Evolutionary conservation across 1,140 invertebrate species (phyloP).

Genomic region (Zaprionus davidi): DNA sequence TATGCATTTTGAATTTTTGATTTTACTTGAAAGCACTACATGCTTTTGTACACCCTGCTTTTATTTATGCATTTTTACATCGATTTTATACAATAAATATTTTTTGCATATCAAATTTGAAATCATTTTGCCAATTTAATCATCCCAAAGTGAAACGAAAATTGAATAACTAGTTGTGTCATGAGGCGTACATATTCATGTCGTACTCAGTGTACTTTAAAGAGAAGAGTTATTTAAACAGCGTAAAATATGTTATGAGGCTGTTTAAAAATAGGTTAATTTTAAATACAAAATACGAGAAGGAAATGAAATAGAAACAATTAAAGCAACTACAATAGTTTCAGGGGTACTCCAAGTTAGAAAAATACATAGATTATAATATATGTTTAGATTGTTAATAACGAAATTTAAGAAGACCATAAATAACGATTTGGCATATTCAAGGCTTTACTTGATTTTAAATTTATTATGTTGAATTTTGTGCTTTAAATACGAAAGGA

Average conservation of each 20-base stretch:
- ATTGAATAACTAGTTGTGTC: background rate
- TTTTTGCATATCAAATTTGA: background rate
- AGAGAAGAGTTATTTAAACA: background rate
- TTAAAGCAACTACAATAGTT: background rate
- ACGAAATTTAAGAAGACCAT: too few relatives aligned
- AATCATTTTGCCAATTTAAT: background rate
- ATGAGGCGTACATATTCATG: background rate
- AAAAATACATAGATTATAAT: background rate
- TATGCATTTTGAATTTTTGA: background rate
- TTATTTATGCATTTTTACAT: too few relatives aligned
- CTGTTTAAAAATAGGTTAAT: background rate
- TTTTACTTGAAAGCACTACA: background rate
- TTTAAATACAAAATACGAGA: background rate
- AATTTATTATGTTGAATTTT: too few relatives aligned
- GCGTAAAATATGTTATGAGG: background rate
- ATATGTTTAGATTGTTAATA: too few relatives aligned
- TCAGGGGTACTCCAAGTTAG: background rate
- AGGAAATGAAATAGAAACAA: background rate
- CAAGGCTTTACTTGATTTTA: too few relatives aligned
- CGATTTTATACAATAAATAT: too few relatives aligned
- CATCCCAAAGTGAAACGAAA: background rate
- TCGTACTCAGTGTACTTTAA: background rate
- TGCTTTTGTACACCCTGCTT: too few relatives aligned
- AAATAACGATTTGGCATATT: too few relatives aligned
- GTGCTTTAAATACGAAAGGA: too few relatives aligned